Conservation (phyloP, 1,140 invertebrate genomes). For the Littorina saxatilis region DNA sequence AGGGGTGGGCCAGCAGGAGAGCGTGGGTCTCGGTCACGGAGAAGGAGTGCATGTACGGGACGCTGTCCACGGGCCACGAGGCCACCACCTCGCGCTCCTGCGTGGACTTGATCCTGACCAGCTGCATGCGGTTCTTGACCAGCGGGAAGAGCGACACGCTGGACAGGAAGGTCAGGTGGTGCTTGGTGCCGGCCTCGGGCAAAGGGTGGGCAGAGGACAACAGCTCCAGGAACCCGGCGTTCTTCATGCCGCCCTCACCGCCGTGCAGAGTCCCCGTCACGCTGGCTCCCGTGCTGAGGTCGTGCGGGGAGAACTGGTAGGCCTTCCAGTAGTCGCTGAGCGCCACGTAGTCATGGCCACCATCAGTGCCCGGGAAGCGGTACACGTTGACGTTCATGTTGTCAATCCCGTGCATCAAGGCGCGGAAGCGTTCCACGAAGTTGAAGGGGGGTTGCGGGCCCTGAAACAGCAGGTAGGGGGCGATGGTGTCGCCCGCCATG, state of each 20-base stretch:
- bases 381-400: constrained; percentile 71
- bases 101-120: constrained; percentile 58
- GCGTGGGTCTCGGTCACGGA: constrained; percentile 62
- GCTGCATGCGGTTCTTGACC: constrained; percentile 49
- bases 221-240: constrained; percentile 48
- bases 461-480: constrained; percentile 64
- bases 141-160: constrained; percentile 54
- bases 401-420: constrained; percentile 61
- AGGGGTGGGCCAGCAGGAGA: constrained; percentile 63
- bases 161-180: constrained; percentile 62
- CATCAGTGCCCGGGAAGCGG: constrained; percentile 40
- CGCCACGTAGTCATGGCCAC: constrained; percentile 52
- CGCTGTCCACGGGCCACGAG: constrained; percentile 55
- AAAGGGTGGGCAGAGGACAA: constrained; percentile 68
- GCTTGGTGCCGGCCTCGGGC: constrained; percentile 55
- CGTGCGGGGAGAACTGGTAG: constrained; percentile 57
- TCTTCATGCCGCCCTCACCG: background rate
- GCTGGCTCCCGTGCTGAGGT: constrained; percentile 51
- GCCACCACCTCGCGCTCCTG: constrained; percentile 56
- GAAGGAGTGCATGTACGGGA: constrained; percentile 72
- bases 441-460: constrained; percentile 56
- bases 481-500: constrained; percentile 51
- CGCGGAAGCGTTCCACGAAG: constrained; percentile 52
- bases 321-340: constrained; percentile 69
- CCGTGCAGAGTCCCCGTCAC: constrained; percentile 1